A percentile compares a stretch with the other conserved stretches of the same genome.
phyloP scores from a whole-genome alignment of 2,888 invertebrate species.

The Rotaria sp. region DNA sequence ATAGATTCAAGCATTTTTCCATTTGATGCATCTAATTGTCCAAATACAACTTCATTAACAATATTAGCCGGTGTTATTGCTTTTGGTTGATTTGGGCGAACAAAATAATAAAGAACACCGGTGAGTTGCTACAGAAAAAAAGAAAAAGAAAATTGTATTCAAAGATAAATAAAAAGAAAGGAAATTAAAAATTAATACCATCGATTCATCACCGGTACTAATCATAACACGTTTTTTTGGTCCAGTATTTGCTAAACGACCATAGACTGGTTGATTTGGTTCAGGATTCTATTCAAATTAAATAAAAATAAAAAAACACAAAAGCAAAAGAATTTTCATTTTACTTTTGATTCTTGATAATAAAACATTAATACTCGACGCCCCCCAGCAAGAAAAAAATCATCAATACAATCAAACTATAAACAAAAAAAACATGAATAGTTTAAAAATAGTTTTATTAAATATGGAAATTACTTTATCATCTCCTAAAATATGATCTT shows the following conservation, averaged over 20 bases:
- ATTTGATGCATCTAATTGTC: slow-evolving; percentile 62
- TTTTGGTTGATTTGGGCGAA: slow-evolving; percentile 49
- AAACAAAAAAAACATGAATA: slow-evolving; percentile 41
- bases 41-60: slow-evolving; percentile 53
- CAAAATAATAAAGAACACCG: slow-evolving; percentile 53
- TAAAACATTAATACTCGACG: slow-evolving; percentile 54
- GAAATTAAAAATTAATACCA: neutral
- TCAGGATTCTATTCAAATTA: neutral
- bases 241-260: neutral
- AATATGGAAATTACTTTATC: slow-evolving; percentile 48
- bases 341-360: slow-evolving; percentile 48
- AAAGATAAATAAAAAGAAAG: too few species aligned
- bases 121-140: slow-evolving; percentile 45
- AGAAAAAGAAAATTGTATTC: too few species aligned
- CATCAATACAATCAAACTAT: slow-evolving; percentile 53
- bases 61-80: slow-evolving; percentile 50
- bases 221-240: slow-evolving; percentile 25
- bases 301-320: neutral
- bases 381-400: slow-evolving; percentile 51
- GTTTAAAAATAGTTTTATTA: neutral
- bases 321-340: neutral
- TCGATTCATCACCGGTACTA: slow-evolving; percentile 12
- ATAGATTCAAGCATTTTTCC: slow-evolving; percentile 70
- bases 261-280: slow-evolving; percentile 8
- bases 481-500: slow-evolving; percentile 52